These are phyloP conservation scores for Ferdinandea cuprea DNA, from an alignment of 2,888 invertebrate species.

Conservation along the genomic window DNA sequence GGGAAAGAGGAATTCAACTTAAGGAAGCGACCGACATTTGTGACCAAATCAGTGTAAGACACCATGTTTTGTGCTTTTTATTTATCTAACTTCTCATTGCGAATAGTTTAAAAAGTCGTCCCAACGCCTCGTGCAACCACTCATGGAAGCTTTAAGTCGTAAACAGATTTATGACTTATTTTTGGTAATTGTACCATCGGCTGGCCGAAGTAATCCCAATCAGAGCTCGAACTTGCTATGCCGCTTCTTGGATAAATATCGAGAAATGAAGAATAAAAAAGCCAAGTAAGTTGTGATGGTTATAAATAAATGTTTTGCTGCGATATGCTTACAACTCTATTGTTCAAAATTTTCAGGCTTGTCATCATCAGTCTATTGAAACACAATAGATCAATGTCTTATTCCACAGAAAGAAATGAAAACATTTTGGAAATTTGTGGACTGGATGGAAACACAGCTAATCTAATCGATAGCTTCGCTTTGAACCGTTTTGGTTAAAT, in stretches of 20 bases:
- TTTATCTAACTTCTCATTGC: constrained; percentile 13
- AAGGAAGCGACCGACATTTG: constrained; percentile 73
- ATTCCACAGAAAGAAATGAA: constrained; percentile 77
- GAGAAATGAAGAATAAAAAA: constrained; percentile 77
- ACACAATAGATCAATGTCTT: constrained; percentile 78
- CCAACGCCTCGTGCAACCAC: constrained; percentile 77
- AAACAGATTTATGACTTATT: constrained; percentile 79
- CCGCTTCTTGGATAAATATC: constrained; percentile 78
- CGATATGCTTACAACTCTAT: neutral
- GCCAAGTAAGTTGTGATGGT: constrained; percentile 81
- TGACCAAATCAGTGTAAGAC: constrained; percentile 55
- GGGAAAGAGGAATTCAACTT: constrained; percentile 76
- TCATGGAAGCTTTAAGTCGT: constrained; percentile 76
- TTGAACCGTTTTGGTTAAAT: constrained; percentile 76
- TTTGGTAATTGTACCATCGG: constrained; percentile 80
- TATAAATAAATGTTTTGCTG: no score
- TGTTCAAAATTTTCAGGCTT: constrained; percentile 77
- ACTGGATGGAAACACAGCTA: constrained; percentile 83
- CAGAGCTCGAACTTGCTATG: constrained; percentile 77
- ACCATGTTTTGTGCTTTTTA: neutral
- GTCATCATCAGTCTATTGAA: constrained; percentile 80
- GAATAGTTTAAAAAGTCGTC: constrained; percentile 67
- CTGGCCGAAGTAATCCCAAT: constrained; percentile 79
- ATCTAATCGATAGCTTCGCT: constrained; percentile 84
- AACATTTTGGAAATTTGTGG: constrained; percentile 84